These are phyloP conservation scores for Xenops minutus DNA, from an alignment of 2,797 vertebrate species.

Conservation along the genomic window DNA sequence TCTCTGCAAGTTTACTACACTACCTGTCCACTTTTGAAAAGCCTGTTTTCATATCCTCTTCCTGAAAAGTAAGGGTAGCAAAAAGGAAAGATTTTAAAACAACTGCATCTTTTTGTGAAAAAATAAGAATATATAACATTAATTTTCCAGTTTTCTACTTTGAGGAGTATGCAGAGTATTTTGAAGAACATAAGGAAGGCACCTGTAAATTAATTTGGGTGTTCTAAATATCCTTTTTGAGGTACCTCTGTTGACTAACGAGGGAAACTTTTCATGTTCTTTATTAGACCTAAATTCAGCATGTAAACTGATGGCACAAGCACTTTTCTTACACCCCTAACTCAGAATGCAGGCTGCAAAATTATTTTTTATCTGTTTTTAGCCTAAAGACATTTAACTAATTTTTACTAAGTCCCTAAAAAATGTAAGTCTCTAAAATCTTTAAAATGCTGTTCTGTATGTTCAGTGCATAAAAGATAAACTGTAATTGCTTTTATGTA, in stretches of 20 bases:
- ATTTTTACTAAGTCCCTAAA: not conserved
- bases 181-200: not conserved
- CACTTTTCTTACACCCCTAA: not conserved
- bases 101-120: not conserved
- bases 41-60: not conserved
- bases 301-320: not conserved
- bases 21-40: not conserved
- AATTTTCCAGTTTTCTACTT: not conserved
- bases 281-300: not conserved
- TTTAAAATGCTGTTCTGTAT: not conserved
- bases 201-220: not conserved
- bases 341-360: not conserved
- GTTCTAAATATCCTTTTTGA: not conserved
- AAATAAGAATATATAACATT: not conserved
- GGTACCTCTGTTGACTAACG: not conserved
- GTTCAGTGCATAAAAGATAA: conserved; percentile 17
- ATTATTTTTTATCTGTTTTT: not conserved
- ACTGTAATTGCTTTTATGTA: conserved; percentile 54
- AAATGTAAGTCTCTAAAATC: not conserved
- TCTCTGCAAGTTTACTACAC: not conserved
- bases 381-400: not conserved
- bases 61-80: not conserved
- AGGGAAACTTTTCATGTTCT: not conserved
- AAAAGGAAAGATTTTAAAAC: not conserved
- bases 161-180: not conserved